These are phyloP conservation scores for Empidonax traillii DNA, from an alignment of 2,113 vertebrate species.

Conservation along the genomic window DNA sequence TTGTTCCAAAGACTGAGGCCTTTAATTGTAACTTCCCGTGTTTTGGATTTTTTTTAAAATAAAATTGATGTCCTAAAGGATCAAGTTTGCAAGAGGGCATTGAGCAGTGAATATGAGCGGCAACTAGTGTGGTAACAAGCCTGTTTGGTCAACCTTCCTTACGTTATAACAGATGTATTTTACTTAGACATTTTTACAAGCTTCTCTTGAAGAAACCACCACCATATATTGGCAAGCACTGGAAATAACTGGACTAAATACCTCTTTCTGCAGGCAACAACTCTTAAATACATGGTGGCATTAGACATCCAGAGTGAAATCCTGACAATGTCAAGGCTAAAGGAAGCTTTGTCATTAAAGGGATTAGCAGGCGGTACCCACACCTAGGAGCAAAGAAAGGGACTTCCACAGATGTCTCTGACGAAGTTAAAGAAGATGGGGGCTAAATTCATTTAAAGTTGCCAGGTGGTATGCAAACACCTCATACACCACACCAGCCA, in stretches of 20 bases:
- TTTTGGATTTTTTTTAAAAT: neutral
- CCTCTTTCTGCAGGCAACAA: neutral
- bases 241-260: neutral
- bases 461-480: neutral
- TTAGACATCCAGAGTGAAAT: neutral
- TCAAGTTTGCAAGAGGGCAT: neutral
- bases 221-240: neutral
- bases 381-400: neutral
- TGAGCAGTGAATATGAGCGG: neutral
- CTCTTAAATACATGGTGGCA: neutral
- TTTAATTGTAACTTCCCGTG: accelerated
- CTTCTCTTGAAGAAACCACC: neutral
- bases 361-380: neutral
- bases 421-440: neutral
- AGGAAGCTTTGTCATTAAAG: neutral
- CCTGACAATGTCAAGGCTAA: neutral
- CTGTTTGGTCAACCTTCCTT: neutral
- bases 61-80: slow-evolving; percentile 20
- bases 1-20: neutral
- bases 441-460: neutral
- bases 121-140: slow-evolving; percentile 4
- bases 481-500: accelerated
- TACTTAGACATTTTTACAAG: neutral
- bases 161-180: neutral
- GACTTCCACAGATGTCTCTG: neutral